Conservation (phyloP, 2,797 vertebrate genomes). For the Knipowitschia caucasica region DNA sequence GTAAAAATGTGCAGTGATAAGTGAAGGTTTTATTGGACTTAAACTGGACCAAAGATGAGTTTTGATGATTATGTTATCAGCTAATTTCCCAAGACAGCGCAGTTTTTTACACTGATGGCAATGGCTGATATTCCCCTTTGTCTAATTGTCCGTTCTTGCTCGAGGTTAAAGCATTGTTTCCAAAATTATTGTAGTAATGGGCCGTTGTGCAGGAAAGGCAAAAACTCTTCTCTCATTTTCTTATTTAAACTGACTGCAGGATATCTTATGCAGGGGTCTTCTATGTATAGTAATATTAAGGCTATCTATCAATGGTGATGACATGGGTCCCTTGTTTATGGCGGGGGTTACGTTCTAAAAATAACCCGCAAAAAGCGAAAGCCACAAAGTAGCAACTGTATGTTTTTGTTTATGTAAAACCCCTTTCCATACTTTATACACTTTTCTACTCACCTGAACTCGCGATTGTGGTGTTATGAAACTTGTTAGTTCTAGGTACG, state of each 20-base stretch:
- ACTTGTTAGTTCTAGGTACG: too few species aligned
- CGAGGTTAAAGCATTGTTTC: constrained; percentile 36
- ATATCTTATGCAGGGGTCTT: background rate
- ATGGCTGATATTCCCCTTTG: constrained; percentile 34
- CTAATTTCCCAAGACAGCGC: constrained; percentile 38
- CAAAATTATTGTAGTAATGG: constrained; percentile 18
- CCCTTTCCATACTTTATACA: too few species aligned
- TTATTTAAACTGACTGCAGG: background rate
- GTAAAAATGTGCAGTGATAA: constrained; percentile 10
- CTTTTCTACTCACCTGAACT: too few species aligned
- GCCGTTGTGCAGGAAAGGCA: constrained; percentile 7
- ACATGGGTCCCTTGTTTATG: too few species aligned
- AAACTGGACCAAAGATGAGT: constrained; percentile 11
- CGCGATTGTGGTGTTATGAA: too few species aligned
- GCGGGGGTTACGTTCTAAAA: too few species aligned
- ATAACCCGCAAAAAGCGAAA: too few species aligned
- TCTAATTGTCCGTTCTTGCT: constrained; percentile 39
- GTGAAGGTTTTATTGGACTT: constrained; percentile 30
- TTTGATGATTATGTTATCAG: constrained; percentile 19
- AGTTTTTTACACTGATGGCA: constrained; percentile 24
- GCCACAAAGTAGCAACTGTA: too few species aligned
- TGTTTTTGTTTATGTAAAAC: too few species aligned
- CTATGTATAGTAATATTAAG: too few species aligned
- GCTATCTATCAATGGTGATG: too few species aligned
- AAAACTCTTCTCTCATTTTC: background rate